These are phyloP conservation scores for Danio rerio DNA, from an alignment of 2,113 vertebrate species.

Conservation along the genomic window DNA sequence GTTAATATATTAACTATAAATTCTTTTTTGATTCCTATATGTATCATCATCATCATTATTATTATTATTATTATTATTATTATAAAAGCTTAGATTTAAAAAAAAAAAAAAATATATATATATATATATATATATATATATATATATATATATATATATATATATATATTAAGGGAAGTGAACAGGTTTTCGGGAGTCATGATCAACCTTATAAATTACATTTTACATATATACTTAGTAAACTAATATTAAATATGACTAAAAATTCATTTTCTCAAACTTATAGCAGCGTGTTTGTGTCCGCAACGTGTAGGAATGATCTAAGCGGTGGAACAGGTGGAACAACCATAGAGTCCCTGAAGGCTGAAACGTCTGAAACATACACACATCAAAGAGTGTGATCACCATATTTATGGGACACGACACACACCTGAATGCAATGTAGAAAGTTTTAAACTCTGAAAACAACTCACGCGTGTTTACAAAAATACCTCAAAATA, in stretches of 20 bases:
- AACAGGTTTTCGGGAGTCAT: neutral
- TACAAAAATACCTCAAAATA: neutral
- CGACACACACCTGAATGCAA: constrained; percentile 62
- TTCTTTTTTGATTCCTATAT: neutral
- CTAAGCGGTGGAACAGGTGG: constrained; percentile 80
- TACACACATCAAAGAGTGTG: constrained; percentile 83
- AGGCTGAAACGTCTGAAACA: constrained; percentile 69
- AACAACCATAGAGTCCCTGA: constrained; percentile 78
- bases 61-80: neutral
- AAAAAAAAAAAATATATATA: no score
- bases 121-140: no score
- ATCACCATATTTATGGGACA: constrained; percentile 82
- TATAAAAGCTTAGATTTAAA: neutral
- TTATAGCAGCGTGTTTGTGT: neutral
- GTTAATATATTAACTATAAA: no score
- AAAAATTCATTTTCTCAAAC: neutral
- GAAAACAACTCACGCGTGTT: neutral
- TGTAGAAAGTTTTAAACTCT: constrained; percentile 48
- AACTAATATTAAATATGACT: no score
- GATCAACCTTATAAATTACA: neutral
- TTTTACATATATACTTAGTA: neutral
- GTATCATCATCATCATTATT: no score
- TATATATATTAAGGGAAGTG: neutral
- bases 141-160: no score
- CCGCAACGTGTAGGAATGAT: neutral